These are phyloP conservation scores for Tromatobia lineatoria DNA, from an alignment of 2,888 invertebrate species.

Conservation along the genomic window DNA sequence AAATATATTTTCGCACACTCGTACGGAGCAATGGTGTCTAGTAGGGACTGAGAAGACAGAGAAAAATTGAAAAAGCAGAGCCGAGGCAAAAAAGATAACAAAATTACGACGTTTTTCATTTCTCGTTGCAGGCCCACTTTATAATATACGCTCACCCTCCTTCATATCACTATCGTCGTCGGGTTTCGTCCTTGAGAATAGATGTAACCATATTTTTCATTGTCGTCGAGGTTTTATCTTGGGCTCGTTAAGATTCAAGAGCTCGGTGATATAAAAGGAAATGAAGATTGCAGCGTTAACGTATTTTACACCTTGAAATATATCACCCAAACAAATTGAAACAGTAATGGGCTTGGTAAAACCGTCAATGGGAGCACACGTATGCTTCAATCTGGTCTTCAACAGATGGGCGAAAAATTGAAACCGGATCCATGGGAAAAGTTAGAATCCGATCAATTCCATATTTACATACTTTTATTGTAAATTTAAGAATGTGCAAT, in stretches of 20 bases:
- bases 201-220: conserved; percentile 55
- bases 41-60: conserved; percentile 46
- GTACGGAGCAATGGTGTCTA: neutral
- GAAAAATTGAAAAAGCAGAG: conserved; percentile 58
- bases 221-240: conserved; percentile 36
- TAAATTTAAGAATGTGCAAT: too few species aligned
- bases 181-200: conserved; percentile 30
- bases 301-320: neutral
- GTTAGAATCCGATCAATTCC: too few species aligned
- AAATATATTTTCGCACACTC: conserved; percentile 53
- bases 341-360: neutral
- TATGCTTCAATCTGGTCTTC: neutral
- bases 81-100: conserved; percentile 45
- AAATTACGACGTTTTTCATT: conserved; percentile 59
- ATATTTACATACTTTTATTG: too few species aligned
- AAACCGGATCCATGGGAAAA: neutral
- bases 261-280: neutral
- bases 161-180: conserved; percentile 19
- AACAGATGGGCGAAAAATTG: neutral
- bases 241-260: conserved; percentile 44
- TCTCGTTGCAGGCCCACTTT: conserved; percentile 18
- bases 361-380: neutral
- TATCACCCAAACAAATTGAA: conserved; percentile 22
- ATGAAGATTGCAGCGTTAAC: neutral
- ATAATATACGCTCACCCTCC: conserved; percentile 2